phyloP scores from a whole-genome alignment of 1,140 invertebrate species.

The Grapholita molesta region DNA sequence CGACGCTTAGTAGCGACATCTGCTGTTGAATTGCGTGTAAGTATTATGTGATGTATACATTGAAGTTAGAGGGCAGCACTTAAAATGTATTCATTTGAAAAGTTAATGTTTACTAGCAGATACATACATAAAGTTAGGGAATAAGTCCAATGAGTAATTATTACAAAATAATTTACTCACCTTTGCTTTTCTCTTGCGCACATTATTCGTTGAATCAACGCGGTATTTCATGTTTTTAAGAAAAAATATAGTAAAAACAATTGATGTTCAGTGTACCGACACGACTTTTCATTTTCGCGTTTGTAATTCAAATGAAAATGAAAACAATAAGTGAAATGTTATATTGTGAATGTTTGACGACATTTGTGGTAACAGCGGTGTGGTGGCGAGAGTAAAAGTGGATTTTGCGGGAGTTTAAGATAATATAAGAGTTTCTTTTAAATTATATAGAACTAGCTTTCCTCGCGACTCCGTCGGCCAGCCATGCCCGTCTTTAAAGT shows the following conservation, averaged over 20 bases:
- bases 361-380: background rate
- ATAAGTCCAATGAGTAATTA: too few relatives aligned
- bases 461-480: too few relatives aligned
- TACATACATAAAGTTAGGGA: too few relatives aligned
- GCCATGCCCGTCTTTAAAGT: too few relatives aligned
- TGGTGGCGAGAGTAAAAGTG: background rate
- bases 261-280: background rate
- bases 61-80: background rate
- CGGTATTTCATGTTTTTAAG: background rate
- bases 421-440: background rate
- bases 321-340: background rate
- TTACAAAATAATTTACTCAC: background rate
- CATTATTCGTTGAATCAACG: background rate
- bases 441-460: background rate
- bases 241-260: background rate
- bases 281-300: background rate
- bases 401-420: background rate
- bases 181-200: background rate
- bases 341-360: background rate
- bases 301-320: background rate
- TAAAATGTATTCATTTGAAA: background rate
- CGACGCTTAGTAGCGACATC: slow-evolving; percentile 41
- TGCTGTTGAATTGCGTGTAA: slow-evolving; percentile 17
- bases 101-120: too few relatives aligned
- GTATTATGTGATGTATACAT: background rate